Percentiles rank a stretch among this genome's conserved stretches.
phyloP scores from a whole-genome alignment of 2,888 invertebrate genomes.

The Diadegma fenestrale region DNA sequence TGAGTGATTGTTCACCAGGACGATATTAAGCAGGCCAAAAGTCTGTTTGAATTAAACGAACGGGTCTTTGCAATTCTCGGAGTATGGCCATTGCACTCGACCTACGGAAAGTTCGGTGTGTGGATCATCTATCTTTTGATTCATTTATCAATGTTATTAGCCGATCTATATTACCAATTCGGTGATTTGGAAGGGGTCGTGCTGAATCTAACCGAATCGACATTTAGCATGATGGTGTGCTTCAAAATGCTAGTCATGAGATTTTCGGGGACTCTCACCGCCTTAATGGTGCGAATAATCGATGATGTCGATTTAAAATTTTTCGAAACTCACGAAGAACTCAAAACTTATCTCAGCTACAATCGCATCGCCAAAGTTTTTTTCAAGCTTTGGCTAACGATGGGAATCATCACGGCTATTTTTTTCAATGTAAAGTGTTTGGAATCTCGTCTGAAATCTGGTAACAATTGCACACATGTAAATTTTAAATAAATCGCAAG shows the following conservation, averaged over 20 bases:
- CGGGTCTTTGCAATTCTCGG: constrained; percentile 3
- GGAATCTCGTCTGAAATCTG: constrained; percentile 15
- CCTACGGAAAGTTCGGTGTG: constrained; percentile 15
- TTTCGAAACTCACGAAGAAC: constrained; percentile 44
- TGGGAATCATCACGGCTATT: constrained; percentile 1
- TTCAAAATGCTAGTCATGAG: constrained; percentile 47
- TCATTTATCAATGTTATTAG: constrained; percentile 17
- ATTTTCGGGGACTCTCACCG: constrained; percentile 32
- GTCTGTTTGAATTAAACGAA: constrained; percentile 22
- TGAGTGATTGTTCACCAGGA: background rate
- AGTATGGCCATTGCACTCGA: constrained; percentile 25
- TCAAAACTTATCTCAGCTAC: constrained; percentile 55
- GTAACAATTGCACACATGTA: constrained; percentile 21
- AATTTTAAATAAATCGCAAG: background rate
- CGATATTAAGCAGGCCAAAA: background rate
- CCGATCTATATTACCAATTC: constrained; percentile 17
- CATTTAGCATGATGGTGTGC: constrained; percentile 32
- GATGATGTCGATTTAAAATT: constrained; percentile 21
- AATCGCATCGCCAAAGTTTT: constrained; percentile 40
- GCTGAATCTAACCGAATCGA: constrained; percentile 20
- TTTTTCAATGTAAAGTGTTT: constrained; percentile 33
- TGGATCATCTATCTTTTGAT: constrained; percentile 17
- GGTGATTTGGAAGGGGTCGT: constrained; percentile 19
- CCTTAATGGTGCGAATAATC: constrained; percentile 10
- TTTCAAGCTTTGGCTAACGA: constrained; percentile 34